Percentiles rank a stretch among this genome's conserved stretches.
phyloP scores from a whole-genome alignment of 2,113 vertebrate species.

The Myrmecobius fasciatus region DNA sequence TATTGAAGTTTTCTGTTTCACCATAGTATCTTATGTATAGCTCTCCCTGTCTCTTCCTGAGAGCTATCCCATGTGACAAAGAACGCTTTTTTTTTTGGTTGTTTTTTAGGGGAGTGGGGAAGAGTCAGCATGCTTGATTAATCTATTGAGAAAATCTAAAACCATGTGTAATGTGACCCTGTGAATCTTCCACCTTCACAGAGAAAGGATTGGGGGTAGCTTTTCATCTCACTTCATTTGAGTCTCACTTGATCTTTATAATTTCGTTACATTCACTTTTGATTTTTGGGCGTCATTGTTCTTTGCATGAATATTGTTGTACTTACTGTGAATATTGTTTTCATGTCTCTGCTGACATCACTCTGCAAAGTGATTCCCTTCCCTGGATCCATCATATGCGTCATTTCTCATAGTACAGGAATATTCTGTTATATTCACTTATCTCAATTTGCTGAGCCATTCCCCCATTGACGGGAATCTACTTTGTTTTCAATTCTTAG shows the following conservation, averaged over 20 bases:
- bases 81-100: no score
- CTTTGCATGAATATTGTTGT: background rate
- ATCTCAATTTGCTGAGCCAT: background rate
- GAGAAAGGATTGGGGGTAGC: background rate
- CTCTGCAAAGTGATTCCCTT: background rate
- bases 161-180: background rate
- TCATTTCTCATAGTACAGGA: background rate
- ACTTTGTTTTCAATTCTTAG: background rate
- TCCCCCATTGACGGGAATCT: background rate
- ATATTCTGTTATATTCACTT: background rate
- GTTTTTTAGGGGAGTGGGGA: background rate
- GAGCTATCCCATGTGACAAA: background rate
- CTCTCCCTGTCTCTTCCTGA: background rate
- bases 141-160: background rate
- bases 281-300: background rate
- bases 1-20: background rate
- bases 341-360: background rate
- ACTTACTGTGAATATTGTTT: background rate
- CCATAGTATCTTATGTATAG: background rate
- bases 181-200: background rate
- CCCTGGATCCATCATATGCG: background rate
- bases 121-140: background rate
- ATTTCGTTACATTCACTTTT: background rate
- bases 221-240: background rate
- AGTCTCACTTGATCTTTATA: background rate